Evolutionary conservation across 2,797 vertebrate species (phyloP).

Genomic region (Malurus leucopterus): DNA sequence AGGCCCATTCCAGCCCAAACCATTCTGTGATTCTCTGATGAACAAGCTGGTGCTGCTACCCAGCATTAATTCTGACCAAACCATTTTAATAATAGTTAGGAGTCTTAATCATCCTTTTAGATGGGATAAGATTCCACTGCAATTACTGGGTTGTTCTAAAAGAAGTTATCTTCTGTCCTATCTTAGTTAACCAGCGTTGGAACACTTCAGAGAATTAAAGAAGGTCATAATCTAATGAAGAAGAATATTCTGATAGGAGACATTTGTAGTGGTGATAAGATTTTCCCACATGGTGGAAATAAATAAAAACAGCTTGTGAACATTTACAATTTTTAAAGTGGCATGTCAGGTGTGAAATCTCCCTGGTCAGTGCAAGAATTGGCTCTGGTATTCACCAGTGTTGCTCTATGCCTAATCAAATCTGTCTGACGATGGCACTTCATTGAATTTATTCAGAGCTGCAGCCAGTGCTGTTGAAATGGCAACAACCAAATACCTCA

Average conservation of each 20-base stretch:
- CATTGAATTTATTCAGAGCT: background rate
- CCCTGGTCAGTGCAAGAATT: background rate
- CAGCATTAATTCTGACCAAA: conserved; percentile 22
- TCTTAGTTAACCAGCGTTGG: background rate
- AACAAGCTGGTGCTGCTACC: background rate
- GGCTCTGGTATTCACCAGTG: background rate
- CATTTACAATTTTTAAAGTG: background rate
- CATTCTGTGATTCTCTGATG: background rate
- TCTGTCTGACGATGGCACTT: background rate
- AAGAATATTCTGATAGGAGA: background rate
- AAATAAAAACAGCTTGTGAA: background rate
- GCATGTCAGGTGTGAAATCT: background rate
- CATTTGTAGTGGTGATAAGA: background rate
- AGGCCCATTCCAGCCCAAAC: background rate
- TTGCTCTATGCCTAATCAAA: background rate
- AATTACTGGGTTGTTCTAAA: conserved; percentile 44
- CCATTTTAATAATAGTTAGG: conserved; percentile 52
- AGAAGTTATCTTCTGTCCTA: conserved; percentile 10
- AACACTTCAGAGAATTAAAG: background rate
- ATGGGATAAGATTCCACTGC: conserved; percentile 12
- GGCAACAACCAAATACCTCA: background rate
- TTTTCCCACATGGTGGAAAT: background rate
- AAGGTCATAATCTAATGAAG: background rate
- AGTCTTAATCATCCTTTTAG: background rate
- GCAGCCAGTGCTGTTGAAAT: background rate